phyloP scores from a whole-genome alignment of 1,140 invertebrate species.

The Plodia interpunctella region DNA sequence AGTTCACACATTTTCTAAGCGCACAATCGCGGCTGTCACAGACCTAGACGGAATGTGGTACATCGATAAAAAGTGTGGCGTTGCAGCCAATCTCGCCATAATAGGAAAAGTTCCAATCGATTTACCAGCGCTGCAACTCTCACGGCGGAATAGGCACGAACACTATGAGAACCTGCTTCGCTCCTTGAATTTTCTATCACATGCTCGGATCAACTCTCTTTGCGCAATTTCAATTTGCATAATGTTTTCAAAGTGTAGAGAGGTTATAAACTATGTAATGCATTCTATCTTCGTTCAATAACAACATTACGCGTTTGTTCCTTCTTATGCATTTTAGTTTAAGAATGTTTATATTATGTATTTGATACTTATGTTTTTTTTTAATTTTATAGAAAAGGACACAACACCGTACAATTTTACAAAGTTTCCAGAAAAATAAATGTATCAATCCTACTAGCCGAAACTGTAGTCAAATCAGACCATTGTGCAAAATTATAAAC shows the following conservation, averaged over 20 bases:
- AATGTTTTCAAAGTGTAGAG: not conserved
- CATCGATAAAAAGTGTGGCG: constrained; percentile 38
- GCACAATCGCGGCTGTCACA: constrained; percentile 10
- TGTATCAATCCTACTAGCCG: not conserved
- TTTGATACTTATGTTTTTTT: no score
- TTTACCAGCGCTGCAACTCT: constrained; percentile 33
- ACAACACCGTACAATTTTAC: no score
- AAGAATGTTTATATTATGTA: no score
- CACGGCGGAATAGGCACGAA: constrained; percentile 25
- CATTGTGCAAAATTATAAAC: not conserved
- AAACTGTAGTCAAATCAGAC: not conserved
- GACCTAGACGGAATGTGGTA: constrained; percentile 19
- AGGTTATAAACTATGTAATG: no score
- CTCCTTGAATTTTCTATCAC: constrained; percentile 30
- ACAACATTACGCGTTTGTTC: not conserved
- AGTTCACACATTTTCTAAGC: not conserved
- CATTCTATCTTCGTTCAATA: no score
- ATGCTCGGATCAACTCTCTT: constrained; percentile 8
- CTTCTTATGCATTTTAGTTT: not conserved
- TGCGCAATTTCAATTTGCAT: constrained; percentile 7
- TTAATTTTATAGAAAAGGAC: no score
- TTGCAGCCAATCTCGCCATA: constrained; percentile 43
- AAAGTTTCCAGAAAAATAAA: not conserved
- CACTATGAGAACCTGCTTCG: constrained; percentile 29
- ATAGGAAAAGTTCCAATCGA: constrained; percentile 64